Evolutionary conservation across 1,140 invertebrate genomes (phyloP).

Genomic region (Drosophila ohnishii): DNA sequence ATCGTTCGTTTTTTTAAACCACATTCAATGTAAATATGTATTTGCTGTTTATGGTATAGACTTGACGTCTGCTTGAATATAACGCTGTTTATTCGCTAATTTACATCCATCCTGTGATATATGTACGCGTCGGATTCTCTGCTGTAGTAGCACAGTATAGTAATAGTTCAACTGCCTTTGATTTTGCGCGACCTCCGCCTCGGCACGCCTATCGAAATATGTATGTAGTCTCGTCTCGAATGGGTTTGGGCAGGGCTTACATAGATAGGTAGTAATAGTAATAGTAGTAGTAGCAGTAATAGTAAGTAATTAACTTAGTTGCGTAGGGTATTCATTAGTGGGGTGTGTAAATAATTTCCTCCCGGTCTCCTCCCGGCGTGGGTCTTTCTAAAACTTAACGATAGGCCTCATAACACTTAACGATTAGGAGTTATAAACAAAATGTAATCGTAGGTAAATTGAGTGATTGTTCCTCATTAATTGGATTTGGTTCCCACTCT

Average conservation of each 20-base stretch:
- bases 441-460: conserved; percentile 70
- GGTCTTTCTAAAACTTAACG: conserved; percentile 64
- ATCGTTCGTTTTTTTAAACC: conserved; percentile 53
- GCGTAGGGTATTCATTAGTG: conserved; percentile 67
- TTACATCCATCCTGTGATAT: conserved; percentile 56
- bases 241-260: conserved; percentile 55
- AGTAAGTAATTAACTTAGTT: conserved; percentile 65
- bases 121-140: conserved; percentile 49
- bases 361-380: conserved; percentile 34
- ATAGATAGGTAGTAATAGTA: conserved; percentile 38
- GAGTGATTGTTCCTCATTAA: conserved; percentile 78
- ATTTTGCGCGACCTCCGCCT: conserved; percentile 23
- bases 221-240: conserved; percentile 21
- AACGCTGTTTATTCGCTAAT: conserved; percentile 65
- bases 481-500: conserved; percentile 63
- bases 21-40: conserved; percentile 82
- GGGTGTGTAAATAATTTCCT: conserved; percentile 68
- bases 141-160: conserved; percentile 50
- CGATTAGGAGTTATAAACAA: conserved; percentile 48
- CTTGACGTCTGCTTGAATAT: conserved; percentile 64
- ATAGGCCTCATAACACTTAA: conserved; percentile 74
- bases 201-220: conserved; percentile 13
- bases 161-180: conserved; percentile 63
- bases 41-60: conserved; percentile 75
- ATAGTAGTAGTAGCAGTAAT: conserved; percentile 14